These are phyloP conservation scores for Napeogenes sylphis DNA, from an alignment of 2,888 invertebrate genomes.

Conservation along the genomic window DNA sequence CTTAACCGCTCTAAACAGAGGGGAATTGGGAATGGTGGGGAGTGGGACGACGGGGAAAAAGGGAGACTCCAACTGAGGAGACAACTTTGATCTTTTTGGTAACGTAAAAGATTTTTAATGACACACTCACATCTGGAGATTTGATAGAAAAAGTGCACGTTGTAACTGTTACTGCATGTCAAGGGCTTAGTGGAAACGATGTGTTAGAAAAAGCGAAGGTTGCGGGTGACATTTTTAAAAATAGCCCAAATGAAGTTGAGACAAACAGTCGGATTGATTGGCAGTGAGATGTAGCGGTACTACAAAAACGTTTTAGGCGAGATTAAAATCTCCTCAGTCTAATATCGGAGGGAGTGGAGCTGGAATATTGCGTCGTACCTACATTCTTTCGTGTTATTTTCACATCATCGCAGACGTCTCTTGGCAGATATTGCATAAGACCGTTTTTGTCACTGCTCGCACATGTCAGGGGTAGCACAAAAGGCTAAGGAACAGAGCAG, in stretches of 20 bases:
- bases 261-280: conserved; percentile 49
- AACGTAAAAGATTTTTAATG: conserved; percentile 73
- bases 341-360: conserved; percentile 44
- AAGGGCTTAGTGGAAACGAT: conserved; percentile 67
- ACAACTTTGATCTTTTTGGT: conserved; percentile 77
- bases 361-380: conserved; percentile 53
- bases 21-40: conserved; percentile 50
- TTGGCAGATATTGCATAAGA: conserved; percentile 69
- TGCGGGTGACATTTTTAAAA: conserved; percentile 74
- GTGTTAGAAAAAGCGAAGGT: conserved; percentile 67
- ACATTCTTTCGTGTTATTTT: conserved; percentile 62
- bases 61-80: conserved; percentile 62
- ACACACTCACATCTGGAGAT: conserved; percentile 73
- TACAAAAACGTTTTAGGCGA: conserved; percentile 45
- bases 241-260: conserved; percentile 48
- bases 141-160: conserved; percentile 68
- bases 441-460: conserved; percentile 66
- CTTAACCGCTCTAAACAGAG: conserved; percentile 39
- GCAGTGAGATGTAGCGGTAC: conserved; percentile 41
- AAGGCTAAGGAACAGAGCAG: conserved; percentile 62
- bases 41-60: conserved; percentile 46
- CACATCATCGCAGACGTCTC: conserved; percentile 59
- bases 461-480: conserved; percentile 70
- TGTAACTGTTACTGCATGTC: conserved; percentile 76
- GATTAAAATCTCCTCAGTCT: conserved; percentile 40